phyloP scores from a whole-genome alignment of 30 jellyfish, hydroid and myxozoan species.

The Pelagia noctiluca region DNA sequence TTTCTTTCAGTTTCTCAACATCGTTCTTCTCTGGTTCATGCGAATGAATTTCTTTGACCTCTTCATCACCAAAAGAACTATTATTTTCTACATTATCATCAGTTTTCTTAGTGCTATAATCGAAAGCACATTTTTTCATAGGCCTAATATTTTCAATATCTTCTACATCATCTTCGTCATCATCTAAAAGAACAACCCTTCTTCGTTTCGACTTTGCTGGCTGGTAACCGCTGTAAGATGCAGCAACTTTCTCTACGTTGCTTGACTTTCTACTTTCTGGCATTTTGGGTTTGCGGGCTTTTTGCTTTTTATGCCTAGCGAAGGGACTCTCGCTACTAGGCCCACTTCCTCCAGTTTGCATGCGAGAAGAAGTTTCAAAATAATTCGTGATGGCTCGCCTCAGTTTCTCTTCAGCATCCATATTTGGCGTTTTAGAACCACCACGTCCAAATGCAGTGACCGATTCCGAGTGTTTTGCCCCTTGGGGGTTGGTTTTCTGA shows the following conservation, averaged over 20 bases:
- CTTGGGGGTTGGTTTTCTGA: no score
- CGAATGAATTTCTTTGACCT: not conserved
- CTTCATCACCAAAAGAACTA: not conserved
- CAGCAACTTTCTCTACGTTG: not conserved
- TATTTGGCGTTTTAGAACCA: no score
- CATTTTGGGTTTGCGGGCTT: not conserved
- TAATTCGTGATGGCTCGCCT: no score
- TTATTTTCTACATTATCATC: not conserved
- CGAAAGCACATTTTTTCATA: not conserved
- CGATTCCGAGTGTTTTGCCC: no score
- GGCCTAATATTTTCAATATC: not conserved
- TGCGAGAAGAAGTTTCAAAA: no score
- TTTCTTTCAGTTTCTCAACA: conserved; percentile 47
- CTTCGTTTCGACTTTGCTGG: conserved; percentile 58
- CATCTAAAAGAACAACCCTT: conserved; percentile 31
- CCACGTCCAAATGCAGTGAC: no score
- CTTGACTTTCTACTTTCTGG: not conserved
- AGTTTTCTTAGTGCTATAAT: no score
- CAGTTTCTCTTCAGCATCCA: no score
- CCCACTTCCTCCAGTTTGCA: no score
- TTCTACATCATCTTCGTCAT: conserved; percentile 49
- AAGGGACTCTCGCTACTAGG: not conserved
- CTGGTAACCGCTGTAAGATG: not conserved
- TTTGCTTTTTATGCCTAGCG: not conserved
- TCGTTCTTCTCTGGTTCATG: conserved; percentile 4